Percentiles rank a stretch among this genome's conserved stretches.
These are phyloP conservation scores for Drosophila kanekoi DNA, from an alignment of 2,888 invertebrate species.

Conservation along the genomic window DNA sequence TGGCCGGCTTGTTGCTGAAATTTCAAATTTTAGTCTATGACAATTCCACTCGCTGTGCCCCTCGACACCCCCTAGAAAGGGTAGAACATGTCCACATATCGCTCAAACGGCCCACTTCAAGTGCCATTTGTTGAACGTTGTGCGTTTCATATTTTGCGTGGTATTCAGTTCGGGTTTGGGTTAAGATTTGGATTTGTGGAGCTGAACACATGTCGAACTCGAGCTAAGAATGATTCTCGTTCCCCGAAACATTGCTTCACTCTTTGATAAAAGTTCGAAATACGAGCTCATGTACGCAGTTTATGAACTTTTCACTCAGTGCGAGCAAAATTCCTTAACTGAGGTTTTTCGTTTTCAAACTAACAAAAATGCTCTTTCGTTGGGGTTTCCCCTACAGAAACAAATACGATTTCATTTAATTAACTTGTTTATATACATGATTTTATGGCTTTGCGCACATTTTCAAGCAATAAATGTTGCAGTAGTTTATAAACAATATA, in stretches of 20 bases:
- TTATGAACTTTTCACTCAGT: constrained; percentile 51
- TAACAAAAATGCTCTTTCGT: constrained; percentile 1
- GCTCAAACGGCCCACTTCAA: constrained; percentile 15
- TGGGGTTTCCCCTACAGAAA: neutral
- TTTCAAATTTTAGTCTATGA: constrained; percentile 64
- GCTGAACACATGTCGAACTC: constrained; percentile 49
- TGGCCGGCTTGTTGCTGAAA: constrained; percentile 49
- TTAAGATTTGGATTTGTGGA: constrained; percentile 12
- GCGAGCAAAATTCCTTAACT: constrained; percentile 21
- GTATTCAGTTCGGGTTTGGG: neutral
- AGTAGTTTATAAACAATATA: too few relatives aligned
- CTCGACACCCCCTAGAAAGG: constrained; percentile 8
- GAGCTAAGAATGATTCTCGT: constrained; percentile 24
- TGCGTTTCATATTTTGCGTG: constrained; percentile 26
- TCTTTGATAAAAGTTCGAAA: constrained; percentile 49
- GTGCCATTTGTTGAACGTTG: constrained; percentile 48
- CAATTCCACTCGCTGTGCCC: neutral
- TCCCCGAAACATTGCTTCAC: neutral
- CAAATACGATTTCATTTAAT: neutral
- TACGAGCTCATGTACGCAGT: constrained; percentile 40
- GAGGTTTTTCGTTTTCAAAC: constrained; percentile 40
- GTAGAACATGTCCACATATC: constrained; percentile 34
- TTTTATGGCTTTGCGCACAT: neutral
- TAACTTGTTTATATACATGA: neutral
- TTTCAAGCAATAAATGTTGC: neutral